phyloP scores from a whole-genome alignment of 2,888 invertebrate species.

The Polietes domitor region DNA sequence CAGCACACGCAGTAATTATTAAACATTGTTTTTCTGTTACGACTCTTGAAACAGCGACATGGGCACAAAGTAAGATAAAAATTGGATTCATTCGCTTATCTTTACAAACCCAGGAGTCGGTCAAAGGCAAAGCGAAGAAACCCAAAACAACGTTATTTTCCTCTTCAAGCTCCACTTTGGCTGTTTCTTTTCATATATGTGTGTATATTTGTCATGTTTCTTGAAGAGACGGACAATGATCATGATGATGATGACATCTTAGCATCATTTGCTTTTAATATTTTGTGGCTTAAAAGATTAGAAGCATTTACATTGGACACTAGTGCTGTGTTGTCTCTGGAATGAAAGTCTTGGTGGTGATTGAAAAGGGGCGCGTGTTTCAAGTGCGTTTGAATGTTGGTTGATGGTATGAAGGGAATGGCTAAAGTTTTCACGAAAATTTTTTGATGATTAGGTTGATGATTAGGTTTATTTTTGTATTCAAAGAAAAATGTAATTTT shows the following conservation, averaged over 20 bases:
- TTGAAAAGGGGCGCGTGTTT: too few species aligned
- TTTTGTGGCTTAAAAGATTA: constrained; percentile 53
- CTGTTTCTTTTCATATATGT: neutral
- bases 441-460: too few species aligned
- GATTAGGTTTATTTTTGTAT: too few species aligned
- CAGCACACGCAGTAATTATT: neutral
- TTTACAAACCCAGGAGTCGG: constrained; percentile 4
- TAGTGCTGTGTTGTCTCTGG: neutral
- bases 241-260: constrained; percentile 12
- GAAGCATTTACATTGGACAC: neutral
- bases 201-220: neutral
- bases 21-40: neutral
- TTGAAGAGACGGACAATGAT: neutral
- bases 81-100: constrained; percentile 13
- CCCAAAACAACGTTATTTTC: neutral
- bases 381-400: too few species aligned
- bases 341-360: neutral
- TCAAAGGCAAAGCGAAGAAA: neutral
- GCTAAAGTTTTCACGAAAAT: neutral
- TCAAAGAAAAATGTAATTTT: too few species aligned
- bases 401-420: neutral
- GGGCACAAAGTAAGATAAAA: neutral
- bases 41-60: neutral
- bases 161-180: neutral
- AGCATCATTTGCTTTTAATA: constrained; percentile 46